Conservation (phyloP, 2,888 invertebrate genomes). For the Lutraria lutraria region DNA sequence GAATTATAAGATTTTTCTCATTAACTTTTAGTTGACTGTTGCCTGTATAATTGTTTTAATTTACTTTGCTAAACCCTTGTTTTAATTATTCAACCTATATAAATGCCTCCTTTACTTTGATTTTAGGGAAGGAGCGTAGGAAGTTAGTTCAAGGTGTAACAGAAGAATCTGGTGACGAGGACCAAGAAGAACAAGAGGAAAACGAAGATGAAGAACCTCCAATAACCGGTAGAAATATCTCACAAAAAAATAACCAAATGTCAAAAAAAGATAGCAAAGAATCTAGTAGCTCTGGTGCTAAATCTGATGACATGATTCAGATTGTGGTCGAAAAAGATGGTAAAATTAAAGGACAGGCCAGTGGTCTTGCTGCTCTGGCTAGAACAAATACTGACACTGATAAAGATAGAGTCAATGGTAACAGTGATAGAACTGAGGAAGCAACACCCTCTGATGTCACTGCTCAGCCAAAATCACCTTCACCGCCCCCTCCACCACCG, state of each 20-base stretch:
- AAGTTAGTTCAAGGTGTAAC: conserved; percentile 80
- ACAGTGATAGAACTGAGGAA: conserved; percentile 22
- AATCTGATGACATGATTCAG: conserved; percentile 63
- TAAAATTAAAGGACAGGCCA: conserved; percentile 37
- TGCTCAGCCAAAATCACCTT: conserved; percentile 41
- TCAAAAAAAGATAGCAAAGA: conserved; percentile 47
- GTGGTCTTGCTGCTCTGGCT: conserved; percentile 56
- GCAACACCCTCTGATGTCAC: conserved; percentile 35
- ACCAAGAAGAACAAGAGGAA: conserved; percentile 72
- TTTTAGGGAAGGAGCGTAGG: conserved; percentile 65
- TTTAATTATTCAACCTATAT: too few species aligned
- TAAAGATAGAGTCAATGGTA: not conserved
- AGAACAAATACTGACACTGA: conserved; percentile 43
- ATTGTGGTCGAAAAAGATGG: conserved; percentile 69
- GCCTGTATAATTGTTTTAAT: too few species aligned
- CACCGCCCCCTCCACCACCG: conserved; percentile 69
- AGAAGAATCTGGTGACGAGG: conserved; percentile 76
- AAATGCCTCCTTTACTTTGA: not conserved
- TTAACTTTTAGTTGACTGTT: too few species aligned
- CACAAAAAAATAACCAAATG: conserved; percentile 57
- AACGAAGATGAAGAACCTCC: conserved; percentile 70
- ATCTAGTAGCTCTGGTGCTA: conserved; percentile 18
- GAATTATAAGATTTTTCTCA: too few species aligned
- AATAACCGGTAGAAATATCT: conserved; percentile 62
- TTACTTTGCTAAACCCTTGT: too few species aligned